Percentiles rank a stretch among this genome's conserved stretches.
Evolutionary conservation across 2,797 vertebrate genomes (phyloP).

Genomic region (Chiroxiphia lanceolata): DNA sequence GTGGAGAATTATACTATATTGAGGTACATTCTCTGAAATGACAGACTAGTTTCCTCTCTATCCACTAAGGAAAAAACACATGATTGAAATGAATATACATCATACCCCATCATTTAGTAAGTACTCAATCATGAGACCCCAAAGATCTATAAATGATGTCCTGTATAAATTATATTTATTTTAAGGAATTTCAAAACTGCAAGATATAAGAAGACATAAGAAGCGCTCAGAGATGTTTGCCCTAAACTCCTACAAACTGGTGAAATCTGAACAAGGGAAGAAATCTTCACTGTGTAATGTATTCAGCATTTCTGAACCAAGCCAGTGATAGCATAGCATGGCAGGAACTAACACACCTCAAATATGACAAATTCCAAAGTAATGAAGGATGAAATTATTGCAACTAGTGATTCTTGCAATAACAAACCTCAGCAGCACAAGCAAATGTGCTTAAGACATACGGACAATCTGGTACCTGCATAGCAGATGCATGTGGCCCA

Average conservation of each 20-base stretch:
- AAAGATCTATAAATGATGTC: slow-evolving; percentile 80
- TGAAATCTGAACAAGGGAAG: background rate
- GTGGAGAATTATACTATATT: background rate
- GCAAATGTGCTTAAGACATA: background rate
- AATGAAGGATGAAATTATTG: background rate
- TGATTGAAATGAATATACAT: background rate
- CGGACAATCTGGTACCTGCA: background rate
- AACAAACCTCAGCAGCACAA: background rate
- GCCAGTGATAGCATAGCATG: background rate
- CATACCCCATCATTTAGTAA: slow-evolving; percentile 82
- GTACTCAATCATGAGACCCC: slow-evolving; percentile 81
- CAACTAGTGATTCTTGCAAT: background rate
- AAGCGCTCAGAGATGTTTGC: background rate
- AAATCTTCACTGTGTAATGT: background rate
- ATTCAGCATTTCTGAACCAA: background rate
- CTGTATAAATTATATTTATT: slow-evolving; percentile 63
- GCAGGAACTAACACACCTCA: background rate
- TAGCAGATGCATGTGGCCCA: background rate
- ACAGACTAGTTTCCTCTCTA: background rate
- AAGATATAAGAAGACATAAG: background rate
- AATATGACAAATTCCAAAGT: background rate
- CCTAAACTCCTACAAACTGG: background rate
- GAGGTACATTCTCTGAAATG: background rate
- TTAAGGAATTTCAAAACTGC: background rate
- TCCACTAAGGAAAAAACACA: background rate